phyloP scores from a whole-genome alignment of 1,140 invertebrate genomes.

The Venustaconcha ellipsiformis region DNA sequence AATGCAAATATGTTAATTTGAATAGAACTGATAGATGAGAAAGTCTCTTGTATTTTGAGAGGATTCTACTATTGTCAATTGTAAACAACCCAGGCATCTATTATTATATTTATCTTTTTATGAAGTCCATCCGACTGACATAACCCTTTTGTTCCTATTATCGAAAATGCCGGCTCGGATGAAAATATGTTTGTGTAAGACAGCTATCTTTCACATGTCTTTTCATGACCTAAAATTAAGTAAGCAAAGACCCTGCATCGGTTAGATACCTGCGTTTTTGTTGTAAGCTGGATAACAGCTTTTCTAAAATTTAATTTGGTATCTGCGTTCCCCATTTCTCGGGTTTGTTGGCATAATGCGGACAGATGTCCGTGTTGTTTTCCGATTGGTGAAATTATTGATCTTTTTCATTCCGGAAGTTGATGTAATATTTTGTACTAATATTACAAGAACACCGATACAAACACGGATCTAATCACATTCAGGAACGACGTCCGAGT shows the following conservation, averaged over 20 bases:
- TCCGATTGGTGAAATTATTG: slow-evolving; percentile 29
- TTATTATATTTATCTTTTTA: too few species aligned
- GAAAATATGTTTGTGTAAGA: too few species aligned
- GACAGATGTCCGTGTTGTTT: slow-evolving; percentile 28
- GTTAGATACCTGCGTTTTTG: slow-evolving; percentile 87
- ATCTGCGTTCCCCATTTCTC: slow-evolving; percentile 94
- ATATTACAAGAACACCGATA: too few species aligned
- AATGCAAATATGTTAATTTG: too few species aligned
- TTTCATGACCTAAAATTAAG: not conserved
- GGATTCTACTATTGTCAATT: too few species aligned
- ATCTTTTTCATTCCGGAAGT: slow-evolving; percentile 9
- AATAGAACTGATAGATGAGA: too few species aligned
- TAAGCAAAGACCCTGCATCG: not conserved
- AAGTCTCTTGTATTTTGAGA: too few species aligned
- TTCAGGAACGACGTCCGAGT: too few species aligned
- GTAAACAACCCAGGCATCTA: too few species aligned
- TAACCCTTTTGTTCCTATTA: not conserved
- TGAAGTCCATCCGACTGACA: too few species aligned
- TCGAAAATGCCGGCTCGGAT: not conserved
- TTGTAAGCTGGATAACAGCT: slow-evolving; percentile 95
- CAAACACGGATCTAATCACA: too few species aligned
- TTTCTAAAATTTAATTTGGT: slow-evolving; percentile 98
- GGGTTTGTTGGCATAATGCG: slow-evolving; percentile 32
- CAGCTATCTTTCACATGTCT: not conserved
- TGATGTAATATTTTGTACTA: too few species aligned